Percentiles rank a stretch among this genome's conserved stretches.
These are phyloP conservation scores for Phyllostomus discolor DNA, from an alignment of 2,113 vertebrate species.

Conservation along the genomic window DNA sequence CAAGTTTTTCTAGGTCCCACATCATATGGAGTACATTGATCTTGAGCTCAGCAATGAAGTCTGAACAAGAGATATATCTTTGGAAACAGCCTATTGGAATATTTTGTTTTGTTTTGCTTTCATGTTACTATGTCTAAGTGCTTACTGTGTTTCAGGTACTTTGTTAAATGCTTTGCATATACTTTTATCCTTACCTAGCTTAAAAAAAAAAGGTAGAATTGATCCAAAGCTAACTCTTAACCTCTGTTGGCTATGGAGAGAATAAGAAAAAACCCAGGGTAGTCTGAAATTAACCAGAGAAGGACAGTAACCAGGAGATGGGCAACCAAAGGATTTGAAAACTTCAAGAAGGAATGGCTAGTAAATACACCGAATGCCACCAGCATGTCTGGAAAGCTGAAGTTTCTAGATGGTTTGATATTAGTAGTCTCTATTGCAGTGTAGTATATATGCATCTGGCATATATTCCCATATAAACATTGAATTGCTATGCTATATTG, in stretches of 20 bases:
- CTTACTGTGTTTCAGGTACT: neutral
- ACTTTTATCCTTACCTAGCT: neutral
- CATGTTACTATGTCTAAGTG: neutral
- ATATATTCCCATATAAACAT: neutral
- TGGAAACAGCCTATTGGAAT: neutral
- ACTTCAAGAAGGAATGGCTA: neutral
- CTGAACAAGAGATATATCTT: neutral
- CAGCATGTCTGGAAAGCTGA: neutral
- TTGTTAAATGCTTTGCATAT: neutral
- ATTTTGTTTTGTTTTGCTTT: constrained; percentile 18
- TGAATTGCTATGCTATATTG: neutral
- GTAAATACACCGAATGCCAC: neutral
- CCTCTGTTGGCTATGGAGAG: neutral
- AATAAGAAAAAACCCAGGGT: neutral
- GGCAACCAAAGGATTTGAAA: neutral
- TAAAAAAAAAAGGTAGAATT: neutral
- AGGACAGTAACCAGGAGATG: neutral
- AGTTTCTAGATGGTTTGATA: neutral
- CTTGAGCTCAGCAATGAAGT: neutral
- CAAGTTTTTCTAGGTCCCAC: neutral
- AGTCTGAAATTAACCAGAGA: neutral
- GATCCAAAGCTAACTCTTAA: neutral
- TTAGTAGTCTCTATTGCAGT: neutral
- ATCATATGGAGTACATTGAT: neutral
- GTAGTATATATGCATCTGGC: neutral